A percentile compares a stretch with the other conserved stretches of the same genome.
Evolutionary conservation across 1,140 invertebrate genomes (phyloP).

Genomic region (Odontomachus brunneus): DNA sequence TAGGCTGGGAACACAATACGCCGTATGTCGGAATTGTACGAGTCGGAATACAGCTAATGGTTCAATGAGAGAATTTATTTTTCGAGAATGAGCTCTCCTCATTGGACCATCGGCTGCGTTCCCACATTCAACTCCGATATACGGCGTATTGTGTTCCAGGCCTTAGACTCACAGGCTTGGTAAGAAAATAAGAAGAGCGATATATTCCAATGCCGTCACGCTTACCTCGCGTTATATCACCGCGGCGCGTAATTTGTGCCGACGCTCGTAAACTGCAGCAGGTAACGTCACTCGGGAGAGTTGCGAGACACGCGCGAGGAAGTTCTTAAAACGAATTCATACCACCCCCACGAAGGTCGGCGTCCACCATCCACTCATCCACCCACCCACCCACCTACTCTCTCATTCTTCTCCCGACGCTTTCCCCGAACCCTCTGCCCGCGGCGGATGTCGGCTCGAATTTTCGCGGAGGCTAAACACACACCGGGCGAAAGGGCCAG

Average conservation of each 20-base stretch:
- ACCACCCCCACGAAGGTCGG: neutral
- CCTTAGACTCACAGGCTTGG: too few species aligned
- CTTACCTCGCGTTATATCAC: slow-evolving; percentile 25
- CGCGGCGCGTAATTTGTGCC: slow-evolving; percentile 8
- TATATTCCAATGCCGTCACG: slow-evolving; percentile 15
- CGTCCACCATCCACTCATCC: too few species aligned
- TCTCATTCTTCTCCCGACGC: too few species aligned
- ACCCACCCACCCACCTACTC: neutral
- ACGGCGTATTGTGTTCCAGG: too few species aligned
- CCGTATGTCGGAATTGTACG: too few species aligned
- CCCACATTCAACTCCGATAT: too few species aligned
- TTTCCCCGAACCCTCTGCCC: slow-evolving; percentile 56
- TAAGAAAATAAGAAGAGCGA: neutral
- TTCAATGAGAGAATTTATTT: too few species aligned
- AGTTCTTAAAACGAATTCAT: slow-evolving; percentile 64
- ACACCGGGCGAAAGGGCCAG: slow-evolving; percentile 12
- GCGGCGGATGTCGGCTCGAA: slow-evolving; percentile 60
- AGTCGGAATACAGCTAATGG: too few species aligned
- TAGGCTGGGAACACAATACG: too few species aligned
- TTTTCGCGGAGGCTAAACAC: slow-evolving; percentile 71
- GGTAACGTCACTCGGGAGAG: slow-evolving; percentile 31
- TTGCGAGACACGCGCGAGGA: slow-evolving; percentile 39
- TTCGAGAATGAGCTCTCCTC: too few species aligned
- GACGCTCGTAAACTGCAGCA: slow-evolving; percentile 43
- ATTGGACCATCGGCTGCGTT: too few species aligned